A percentile compares a stretch with the other conserved stretches of the same genome.
Conservation (phyloP, 2,888 invertebrate genomes). For the Melinopterus prodromus region DNA sequence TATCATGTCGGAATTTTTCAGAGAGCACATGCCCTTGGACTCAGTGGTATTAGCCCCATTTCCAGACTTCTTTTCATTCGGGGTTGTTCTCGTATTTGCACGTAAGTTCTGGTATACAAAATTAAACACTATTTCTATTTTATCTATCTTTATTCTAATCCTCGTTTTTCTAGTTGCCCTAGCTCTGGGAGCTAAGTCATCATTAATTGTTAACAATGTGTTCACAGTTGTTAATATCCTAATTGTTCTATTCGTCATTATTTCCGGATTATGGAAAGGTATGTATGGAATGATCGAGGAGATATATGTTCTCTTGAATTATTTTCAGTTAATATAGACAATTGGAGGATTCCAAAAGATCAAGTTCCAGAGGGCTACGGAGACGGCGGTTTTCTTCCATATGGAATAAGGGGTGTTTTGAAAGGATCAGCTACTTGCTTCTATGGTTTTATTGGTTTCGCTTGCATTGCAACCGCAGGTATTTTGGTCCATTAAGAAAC, state of each 20-base stretch:
- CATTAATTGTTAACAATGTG: conserved; percentile 78
- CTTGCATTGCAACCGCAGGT: conserved; percentile 86
- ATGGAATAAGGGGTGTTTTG: conserved; percentile 80
- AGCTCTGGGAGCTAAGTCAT: conserved; percentile 82
- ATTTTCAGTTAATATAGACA: conserved; percentile 72
- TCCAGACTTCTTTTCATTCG: conserved; percentile 81
- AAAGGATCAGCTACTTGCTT: conserved; percentile 88
- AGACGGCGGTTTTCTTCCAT: conserved; percentile 85
- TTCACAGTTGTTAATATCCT: conserved; percentile 77
- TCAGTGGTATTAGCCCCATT: conserved; percentile 72
- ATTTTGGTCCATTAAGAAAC: conserved; percentile 33
- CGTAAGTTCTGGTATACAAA: conserved; percentile 59
- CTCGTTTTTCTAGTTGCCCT: conserved; percentile 64
- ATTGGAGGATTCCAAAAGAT: conserved; percentile 77
- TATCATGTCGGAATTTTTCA: conserved; percentile 71
- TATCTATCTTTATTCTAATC: too few species aligned
- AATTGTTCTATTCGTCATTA: conserved; percentile 77
- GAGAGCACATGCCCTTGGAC: conserved; percentile 71
- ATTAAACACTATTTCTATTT: too few species aligned
- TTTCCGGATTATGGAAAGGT: conserved; percentile 76
- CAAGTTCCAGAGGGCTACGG: conserved; percentile 73
- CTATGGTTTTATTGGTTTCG: conserved; percentile 95
- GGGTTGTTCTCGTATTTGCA: conserved; percentile 74
- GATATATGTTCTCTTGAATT: background rate
- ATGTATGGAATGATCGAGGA: conserved; percentile 38